A percentile compares a stretch with the other conserved stretches of the same genome.
Evolutionary conservation across 2,888 invertebrate genomes (phyloP).

Genomic region (Ophion obscuratus): DNA sequence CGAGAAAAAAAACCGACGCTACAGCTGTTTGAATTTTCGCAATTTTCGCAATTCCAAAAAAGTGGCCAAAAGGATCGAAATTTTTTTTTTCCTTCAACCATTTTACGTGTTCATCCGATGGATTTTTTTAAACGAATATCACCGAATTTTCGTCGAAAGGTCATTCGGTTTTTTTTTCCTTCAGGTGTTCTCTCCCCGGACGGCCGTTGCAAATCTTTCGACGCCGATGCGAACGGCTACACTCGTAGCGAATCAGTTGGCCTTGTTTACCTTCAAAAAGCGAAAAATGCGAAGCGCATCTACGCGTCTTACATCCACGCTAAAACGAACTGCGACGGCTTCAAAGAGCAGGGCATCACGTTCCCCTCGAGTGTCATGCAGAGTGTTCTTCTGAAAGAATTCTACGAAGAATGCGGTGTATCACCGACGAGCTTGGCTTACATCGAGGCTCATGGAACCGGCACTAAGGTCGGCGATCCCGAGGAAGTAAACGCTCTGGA

Average conservation of each 20-base stretch:
- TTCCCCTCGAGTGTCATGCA: constrained; percentile 81
- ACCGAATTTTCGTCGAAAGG: neutral
- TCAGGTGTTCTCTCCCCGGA: constrained; percentile 91
- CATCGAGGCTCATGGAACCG: constrained; percentile 91
- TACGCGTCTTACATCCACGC: constrained; percentile 86
- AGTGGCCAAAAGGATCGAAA: neutral
- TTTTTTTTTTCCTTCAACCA: too few relatives aligned
- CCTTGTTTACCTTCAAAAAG: constrained; percentile 90
- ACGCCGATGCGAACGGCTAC: constrained; percentile 92
- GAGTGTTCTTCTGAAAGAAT: constrained; percentile 84
- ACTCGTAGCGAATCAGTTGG: constrained; percentile 92
- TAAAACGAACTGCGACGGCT: constrained; percentile 87
- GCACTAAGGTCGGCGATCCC: constrained; percentile 94
- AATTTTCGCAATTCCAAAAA: too few relatives aligned
- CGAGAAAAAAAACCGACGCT: too few relatives aligned
- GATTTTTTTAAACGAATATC: too few relatives aligned
- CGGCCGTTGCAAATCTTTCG: constrained; percentile 96
- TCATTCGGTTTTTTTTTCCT: neutral
- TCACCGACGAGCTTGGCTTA: constrained; percentile 86
- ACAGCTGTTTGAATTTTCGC: neutral
- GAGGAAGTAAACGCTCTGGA: constrained; percentile 95
- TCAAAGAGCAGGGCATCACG: constrained; percentile 82
- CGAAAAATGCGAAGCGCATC: constrained; percentile 83
- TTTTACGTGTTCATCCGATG: too few relatives aligned
- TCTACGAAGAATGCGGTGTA: constrained; percentile 87